A percentile compares a stretch with the other conserved stretches of the same genome.
Conservation (phyloP, 2,797 vertebrate species). For the Rhinichthys osculus region DNA sequence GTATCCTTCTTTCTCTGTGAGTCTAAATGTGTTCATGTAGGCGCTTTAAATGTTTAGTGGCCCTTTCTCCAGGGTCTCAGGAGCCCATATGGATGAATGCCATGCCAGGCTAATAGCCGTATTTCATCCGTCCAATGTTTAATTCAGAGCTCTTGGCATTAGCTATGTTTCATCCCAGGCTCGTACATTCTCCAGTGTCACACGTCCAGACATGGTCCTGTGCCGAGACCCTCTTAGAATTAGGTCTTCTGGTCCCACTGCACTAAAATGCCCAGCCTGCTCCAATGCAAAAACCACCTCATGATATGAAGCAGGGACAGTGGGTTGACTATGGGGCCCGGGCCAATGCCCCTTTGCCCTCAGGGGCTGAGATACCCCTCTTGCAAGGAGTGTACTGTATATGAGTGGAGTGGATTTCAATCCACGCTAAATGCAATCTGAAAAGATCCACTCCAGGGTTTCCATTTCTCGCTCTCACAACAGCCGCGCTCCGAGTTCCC, state of each 20-base stretch:
- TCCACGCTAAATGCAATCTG: neutral
- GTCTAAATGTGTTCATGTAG: conserved; percentile 15
- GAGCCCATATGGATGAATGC: conserved; percentile 19
- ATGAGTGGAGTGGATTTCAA: neutral
- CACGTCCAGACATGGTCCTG: conserved; percentile 35
- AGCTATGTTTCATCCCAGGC: conserved; percentile 41
- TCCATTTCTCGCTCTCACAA: neutral
- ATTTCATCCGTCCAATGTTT: conserved; percentile 55
- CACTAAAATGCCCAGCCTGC: conserved; percentile 8
- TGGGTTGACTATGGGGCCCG: neutral
- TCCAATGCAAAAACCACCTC: neutral
- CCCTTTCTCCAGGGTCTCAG: conserved; percentile 13
- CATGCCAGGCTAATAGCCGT: conserved; percentile 43
- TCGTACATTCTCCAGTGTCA: conserved; percentile 31
- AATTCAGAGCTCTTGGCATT: conserved; percentile 53
- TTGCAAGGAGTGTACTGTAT: neutral
- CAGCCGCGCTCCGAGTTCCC: neutral
- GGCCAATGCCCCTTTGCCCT: neutral
- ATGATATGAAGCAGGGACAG: neutral
- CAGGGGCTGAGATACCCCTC: neutral
- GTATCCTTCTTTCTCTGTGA: conserved; percentile 1
- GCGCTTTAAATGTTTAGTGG: conserved; percentile 23
- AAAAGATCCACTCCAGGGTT: neutral
- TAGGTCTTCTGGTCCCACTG: conserved; percentile 16
- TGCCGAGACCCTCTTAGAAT: conserved; percentile 36